Conservation (phyloP, 2,797 vertebrate genomes). For the Hippoglossus hippoglossus region DNA sequence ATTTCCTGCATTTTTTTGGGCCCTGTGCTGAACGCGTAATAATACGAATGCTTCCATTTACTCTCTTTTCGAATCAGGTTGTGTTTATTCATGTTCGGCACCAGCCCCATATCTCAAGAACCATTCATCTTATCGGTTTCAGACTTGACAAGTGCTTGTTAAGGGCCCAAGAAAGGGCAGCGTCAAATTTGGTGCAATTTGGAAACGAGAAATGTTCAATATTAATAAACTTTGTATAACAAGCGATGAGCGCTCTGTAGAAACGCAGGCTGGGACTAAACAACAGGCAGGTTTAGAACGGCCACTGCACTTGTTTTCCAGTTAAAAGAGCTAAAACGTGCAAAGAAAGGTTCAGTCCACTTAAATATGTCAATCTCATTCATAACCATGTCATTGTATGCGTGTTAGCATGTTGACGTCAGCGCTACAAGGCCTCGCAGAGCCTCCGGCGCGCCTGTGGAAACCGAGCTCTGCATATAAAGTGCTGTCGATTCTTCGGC, state of each 20-base stretch:
- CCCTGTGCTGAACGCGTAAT: slow-evolving; percentile 20
- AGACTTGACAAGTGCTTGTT: no score
- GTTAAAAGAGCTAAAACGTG: not conserved
- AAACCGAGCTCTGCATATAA: not conserved
- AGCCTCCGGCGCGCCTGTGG: not conserved
- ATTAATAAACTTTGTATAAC: no score
- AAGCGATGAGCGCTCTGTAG: no score
- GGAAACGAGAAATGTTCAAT: no score
- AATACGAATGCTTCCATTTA: slow-evolving; percentile 51
- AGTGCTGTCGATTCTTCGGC: not conserved
- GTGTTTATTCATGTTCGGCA: slow-evolving; percentile 30
- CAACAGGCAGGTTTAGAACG: no score
- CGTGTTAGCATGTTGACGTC: not conserved
- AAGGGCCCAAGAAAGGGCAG: no score
- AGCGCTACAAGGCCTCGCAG: not conserved
- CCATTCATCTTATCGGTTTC: no score
- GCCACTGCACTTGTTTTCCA: no score
- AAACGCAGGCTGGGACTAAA: no score
- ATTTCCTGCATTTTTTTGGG: slow-evolving; percentile 21
- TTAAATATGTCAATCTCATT: no score
- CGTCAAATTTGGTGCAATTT: no score
- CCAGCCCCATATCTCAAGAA: not conserved
- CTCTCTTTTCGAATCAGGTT: slow-evolving; percentile 50
- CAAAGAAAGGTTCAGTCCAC: no score
- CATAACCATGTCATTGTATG: not conserved